A percentile compares a stretch with the other conserved stretches of the same genome.
Evolutionary conservation across 2,888 invertebrate genomes (phyloP).

Genomic region (Stictocephala bisonia): DNA sequence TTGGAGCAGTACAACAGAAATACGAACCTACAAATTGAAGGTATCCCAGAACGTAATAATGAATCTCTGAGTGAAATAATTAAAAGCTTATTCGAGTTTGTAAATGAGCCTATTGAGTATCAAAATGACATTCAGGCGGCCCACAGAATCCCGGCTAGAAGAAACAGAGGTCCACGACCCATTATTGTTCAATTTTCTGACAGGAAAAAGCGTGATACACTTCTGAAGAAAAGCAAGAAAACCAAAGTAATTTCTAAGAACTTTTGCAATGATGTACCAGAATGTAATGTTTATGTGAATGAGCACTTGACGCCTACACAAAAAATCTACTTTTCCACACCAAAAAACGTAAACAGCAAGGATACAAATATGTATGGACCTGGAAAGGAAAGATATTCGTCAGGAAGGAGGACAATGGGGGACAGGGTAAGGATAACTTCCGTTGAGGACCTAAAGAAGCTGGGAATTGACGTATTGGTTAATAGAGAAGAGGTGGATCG

Average conservation of each 20-base stretch:
- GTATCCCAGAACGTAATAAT: background rate
- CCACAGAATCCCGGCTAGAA: background rate
- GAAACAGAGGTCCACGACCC: background rate
- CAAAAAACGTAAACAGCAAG: background rate
- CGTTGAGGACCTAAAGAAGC: background rate
- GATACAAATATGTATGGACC: background rate
- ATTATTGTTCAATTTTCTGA: background rate
- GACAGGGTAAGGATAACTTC: background rate
- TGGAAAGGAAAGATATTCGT: background rate
- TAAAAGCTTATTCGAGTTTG: background rate
- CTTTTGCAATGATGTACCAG: background rate
- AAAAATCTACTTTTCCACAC: background rate
- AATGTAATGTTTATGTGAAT: background rate
- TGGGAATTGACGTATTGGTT: background rate
- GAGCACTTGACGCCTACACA: background rate
- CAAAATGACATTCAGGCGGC: background rate
- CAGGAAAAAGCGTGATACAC: background rate
- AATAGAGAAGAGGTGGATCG: background rate
- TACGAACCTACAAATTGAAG: background rate
- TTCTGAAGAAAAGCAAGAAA: background rate
- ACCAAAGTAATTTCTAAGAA: background rate
- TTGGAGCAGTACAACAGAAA: conserved; percentile 3
- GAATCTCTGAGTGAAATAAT: background rate
- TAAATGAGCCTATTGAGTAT: background rate
- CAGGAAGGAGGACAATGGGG: background rate